phyloP scores from a whole-genome alignment of 1,140 invertebrate species.

The Drosophila navojoa region DNA sequence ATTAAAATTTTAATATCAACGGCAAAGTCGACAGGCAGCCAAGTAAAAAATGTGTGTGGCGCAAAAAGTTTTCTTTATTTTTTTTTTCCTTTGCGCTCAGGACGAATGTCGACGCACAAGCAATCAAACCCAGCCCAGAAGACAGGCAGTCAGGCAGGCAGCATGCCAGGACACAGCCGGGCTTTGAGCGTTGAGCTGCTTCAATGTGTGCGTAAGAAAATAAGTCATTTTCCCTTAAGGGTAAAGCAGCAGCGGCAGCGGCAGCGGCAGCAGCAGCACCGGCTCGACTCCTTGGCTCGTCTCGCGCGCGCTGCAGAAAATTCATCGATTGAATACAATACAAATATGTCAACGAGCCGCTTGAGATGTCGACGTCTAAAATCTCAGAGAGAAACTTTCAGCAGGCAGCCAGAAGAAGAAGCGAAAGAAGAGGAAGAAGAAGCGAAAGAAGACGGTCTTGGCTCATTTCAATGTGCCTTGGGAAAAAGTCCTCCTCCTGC shows the following conservation, averaged over 20 bases:
- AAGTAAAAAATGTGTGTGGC: slow-evolving; percentile 76
- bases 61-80: slow-evolving; percentile 48
- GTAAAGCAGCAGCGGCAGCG: slow-evolving; percentile 32
- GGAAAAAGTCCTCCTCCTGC: neutral
- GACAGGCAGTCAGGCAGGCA: slow-evolving; percentile 26
- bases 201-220: slow-evolving; percentile 80
- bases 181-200: slow-evolving; percentile 56
- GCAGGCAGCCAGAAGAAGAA: neutral
- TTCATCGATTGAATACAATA: slow-evolving; percentile 82
- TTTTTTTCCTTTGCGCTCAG: slow-evolving; percentile 14
- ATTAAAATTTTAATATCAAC: slow-evolving; percentile 83
- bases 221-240: slow-evolving; percentile 81
- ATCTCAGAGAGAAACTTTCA: slow-evolving; percentile 61
- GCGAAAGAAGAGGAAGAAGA: neutral
- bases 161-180: slow-evolving; percentile 47
- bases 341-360: slow-evolving; percentile 82
- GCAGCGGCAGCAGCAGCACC: neutral
- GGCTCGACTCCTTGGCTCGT: slow-evolving; percentile 2
- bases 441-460: slow-evolving; percentile 44
- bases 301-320: slow-evolving; percentile 56
- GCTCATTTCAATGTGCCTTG: slow-evolving; percentile 76
- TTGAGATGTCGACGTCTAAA: slow-evolving; percentile 72
- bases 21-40: slow-evolving; percentile 72
- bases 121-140: slow-evolving; percentile 36
- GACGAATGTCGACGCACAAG: slow-evolving; percentile 72